Evolutionary conservation across 2,888 invertebrate species (phyloP).

Genomic region (Synergus gifuensis): DNA sequence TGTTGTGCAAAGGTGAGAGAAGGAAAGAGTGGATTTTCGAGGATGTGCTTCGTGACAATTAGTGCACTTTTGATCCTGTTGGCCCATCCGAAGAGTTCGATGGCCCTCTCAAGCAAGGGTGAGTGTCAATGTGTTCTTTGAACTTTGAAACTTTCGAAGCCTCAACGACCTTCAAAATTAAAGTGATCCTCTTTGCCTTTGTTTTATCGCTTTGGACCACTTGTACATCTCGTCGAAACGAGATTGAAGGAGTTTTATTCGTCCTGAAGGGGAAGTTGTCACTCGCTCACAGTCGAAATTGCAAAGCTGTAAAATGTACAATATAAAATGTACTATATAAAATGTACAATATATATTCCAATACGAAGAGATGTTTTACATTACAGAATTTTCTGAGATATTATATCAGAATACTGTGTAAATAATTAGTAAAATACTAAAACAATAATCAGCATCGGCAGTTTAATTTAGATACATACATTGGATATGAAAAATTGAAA

Average conservation of each 20-base stretch:
- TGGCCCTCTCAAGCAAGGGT: constrained; percentile 49
- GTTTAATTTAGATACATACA: neutral
- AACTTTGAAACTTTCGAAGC: neutral
- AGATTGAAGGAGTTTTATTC: neutral
- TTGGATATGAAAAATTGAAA: neutral
- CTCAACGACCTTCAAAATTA: neutral
- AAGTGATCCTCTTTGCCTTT: neutral
- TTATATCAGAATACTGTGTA: neutral
- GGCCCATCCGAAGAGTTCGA: constrained; percentile 48
- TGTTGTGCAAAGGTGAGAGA: constrained; percentile 12
- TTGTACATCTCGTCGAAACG: neutral
- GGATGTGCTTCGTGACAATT: constrained; percentile 40
- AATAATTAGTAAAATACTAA: neutral
- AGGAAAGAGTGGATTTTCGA: constrained; percentile 31
- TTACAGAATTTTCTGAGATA: neutral
- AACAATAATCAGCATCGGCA: neutral
- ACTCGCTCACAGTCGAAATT: neutral
- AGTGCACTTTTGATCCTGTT: constrained; percentile 43
- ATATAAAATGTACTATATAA: neutral
- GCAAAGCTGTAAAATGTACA: neutral
- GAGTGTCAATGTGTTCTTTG: constrained; percentile 42
- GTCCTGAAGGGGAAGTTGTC: neutral
- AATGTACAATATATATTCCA: neutral
- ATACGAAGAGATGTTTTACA: neutral
- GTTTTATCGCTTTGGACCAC: neutral